Evolutionary conservation across 2,797 vertebrate genomes (phyloP), one percentile per base, ranked within the genome.

Genomic region (Rhynchotus rufescens): DNA sequence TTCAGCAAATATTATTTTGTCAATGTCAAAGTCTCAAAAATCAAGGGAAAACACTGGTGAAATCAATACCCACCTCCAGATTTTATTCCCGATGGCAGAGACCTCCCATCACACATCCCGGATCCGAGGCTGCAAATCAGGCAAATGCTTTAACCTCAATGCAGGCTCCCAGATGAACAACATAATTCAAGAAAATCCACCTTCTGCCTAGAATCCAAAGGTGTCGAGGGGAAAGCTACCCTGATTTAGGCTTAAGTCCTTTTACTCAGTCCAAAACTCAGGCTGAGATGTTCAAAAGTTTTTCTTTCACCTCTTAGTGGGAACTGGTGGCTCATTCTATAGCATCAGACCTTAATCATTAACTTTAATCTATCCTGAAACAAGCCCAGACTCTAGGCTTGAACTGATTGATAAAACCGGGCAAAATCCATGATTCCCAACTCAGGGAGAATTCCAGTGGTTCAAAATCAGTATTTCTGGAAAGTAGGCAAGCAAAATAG

Each of bases 11-110:
- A 61, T 30, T 57, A 54, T 84, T 83, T 76, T 57, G 30, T 71
- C 64, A 68, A 49, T 64, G 36, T 79, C 77, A 88, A 47, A 30
- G 30, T 49, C 56, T 82, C 2, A 10, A 62, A 73, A 83, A 22
- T 66, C 30, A 85, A 78, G 60, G 74, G 71, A 87, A 90, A 91
- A 45, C 49, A 76, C 2, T 51, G 74, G 47, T 40, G 83, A 89
- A 94, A 94, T 94, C 90, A 87, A 94, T 92, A 85, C 4, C 54
- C 79, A 86, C 68, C 76, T 87, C 57, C 92, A 84, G 78, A 65
- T 94, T 91, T 91, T 75, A 85, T 73, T 90, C 67, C 80, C 76
- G 60, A 0, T 28, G 34, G 16, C 26, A 16, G 86, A 77, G 51
- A 90, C 60, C 40, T 68, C 44, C 32, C 76, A 4, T 60, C 40